Evolutionary conservation across 2,888 invertebrate species (phyloP), one percentile per base, ranked within the genome.

Genomic region (Silvanus unidentatus): DNA sequence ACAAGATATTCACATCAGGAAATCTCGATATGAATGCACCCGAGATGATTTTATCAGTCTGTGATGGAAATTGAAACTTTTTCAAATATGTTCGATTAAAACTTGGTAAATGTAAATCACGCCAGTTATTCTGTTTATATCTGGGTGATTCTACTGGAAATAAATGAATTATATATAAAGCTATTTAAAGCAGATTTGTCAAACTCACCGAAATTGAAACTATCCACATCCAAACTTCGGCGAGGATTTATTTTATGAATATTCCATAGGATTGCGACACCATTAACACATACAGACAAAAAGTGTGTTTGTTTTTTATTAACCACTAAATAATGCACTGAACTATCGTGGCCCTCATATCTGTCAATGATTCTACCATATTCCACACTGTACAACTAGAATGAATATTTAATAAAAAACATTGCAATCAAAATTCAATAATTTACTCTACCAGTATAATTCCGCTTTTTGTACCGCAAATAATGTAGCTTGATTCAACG

Each of bases 361-460:
- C 74, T 75, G 39, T 76, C 75, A 43, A 74, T 72, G 34, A 78
- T 69, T 44, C 75, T 76, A 51, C 76, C 76, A 6, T 76, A 77
- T 6, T 74, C 66, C 54, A 77, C 76, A 57, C 81, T 76, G 73
- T 81, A 83, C 39, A 82, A 70, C 80, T 80, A 63, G 2, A 71
- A 70, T 45, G 42, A 32, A 44, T 43, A 53, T 32, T 42, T 27
- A 51, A 44, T 35, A 43, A 48, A 9, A 35, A 34, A 40, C 8
- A 40, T 8, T 22, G 22, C 8, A 5, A 5, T 22, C 22, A 22
- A 3, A n/a, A 29, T 13, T 29, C 28, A 30, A 22, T 37, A 43
- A 37, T 39, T 37, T 27, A 55, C 59, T 58, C 4, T 61, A 74
- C 72, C 55, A 75, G 69, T 49, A 79, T 72, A 43, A 66, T 64